phyloP scores from a whole-genome alignment of 2,888 invertebrate species.

The Ochlodes sylvanus region DNA sequence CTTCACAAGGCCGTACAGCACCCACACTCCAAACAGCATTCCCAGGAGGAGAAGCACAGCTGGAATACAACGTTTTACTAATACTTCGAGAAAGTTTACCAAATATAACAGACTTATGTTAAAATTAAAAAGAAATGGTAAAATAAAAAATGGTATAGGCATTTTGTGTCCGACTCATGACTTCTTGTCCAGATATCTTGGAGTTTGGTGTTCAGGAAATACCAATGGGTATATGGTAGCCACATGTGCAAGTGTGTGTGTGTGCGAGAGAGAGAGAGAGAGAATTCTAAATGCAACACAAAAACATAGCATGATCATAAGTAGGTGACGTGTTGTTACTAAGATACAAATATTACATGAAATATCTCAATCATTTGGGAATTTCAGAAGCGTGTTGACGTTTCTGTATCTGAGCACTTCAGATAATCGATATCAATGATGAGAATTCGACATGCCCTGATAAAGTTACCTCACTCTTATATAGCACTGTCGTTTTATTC shows the following conservation, averaged over 20 bases:
- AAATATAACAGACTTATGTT: too few species aligned
- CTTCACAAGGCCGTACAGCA: slow-evolving; percentile 68
- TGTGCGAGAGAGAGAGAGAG: too few species aligned
- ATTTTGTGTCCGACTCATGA: too few species aligned
- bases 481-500: slow-evolving; percentile 19
- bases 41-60: slow-evolving; percentile 71
- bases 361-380: slow-evolving; percentile 4
- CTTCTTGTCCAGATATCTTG: too few species aligned
- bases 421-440: slow-evolving; percentile 45
- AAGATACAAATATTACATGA: slow-evolving; percentile 4
- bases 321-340: background rate
- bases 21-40: slow-evolving; percentile 63
- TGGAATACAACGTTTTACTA: slow-evolving; percentile 43
- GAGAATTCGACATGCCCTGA: slow-evolving; percentile 44
- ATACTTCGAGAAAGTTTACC: background rate
- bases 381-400: slow-evolving; percentile 13
- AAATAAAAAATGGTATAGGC: too few species aligned
- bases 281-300: too few species aligned
- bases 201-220: too few species aligned
- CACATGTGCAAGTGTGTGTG: too few species aligned
- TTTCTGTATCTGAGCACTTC: slow-evolving; percentile 38
- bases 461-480: slow-evolving; percentile 36
- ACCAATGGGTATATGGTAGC: too few species aligned
- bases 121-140: too few species aligned
- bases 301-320: too few species aligned